Evolutionary conservation across 2,797 vertebrate species (phyloP), one percentile per base, ranked within the genome.

Genomic region (Sciurus carolinensis): DNA sequence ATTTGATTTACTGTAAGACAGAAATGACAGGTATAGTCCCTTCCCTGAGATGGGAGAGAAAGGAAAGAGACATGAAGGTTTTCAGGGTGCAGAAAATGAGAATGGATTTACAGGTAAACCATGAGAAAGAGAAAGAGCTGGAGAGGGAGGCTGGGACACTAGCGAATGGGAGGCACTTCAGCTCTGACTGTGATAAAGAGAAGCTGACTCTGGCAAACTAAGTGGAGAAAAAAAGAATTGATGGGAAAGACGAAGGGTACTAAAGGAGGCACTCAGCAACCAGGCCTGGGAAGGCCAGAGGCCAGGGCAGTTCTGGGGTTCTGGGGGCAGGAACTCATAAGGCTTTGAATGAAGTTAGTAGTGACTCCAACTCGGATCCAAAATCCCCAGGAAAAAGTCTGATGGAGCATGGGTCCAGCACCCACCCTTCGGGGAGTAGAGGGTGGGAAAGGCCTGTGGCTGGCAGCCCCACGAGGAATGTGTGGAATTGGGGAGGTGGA

Each of bases 401-500:
- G 64, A 83, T 42, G 66, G 83, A 79, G 26, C 33, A 47, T 59
- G 44, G 72, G 36, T 67, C 85, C 77, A 85, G 71, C 36, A 84
- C 50, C 77, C 72, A 66, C 47, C 33, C 77, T 95, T 59, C 39
- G 3, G 80, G 8, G 39, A n/a, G 8, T 22, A 13, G 72, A 92
- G 22, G 22, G 24, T 15, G 39, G 88, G 82, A 75, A 71, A 26
- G 59, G 64, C 64, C 62, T 2, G 1, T 8, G 81, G 71, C 73
- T 73, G 44, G 88, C 44, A 91, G 64, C 59, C n/a, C 83, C 57
- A 39, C 5, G 26, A 87, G 57, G 73, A 97, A 94, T 76, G 62
- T 83, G 57, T 91, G 81, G 91, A 95, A 90, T 54, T 67, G 93
- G 62, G 26, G 17, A 91, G 77, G 75, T 11, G 14, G 72, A 77